Conservation (phyloP, 2,113 vertebrate species). For the Rostratula benghalensis region DNA sequence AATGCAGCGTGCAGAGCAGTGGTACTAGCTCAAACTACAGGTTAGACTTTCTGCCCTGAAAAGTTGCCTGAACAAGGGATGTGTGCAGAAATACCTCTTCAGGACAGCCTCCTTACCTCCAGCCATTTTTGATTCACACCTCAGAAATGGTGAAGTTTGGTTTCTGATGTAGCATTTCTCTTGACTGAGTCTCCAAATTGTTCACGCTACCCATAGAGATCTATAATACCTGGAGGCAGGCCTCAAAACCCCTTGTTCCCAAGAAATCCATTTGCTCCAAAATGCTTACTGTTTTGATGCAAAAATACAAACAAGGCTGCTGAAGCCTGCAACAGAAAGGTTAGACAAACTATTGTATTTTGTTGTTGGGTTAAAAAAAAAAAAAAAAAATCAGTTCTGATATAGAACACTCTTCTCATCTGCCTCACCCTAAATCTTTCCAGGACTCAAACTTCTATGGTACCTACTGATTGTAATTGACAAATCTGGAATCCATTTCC, state of each 20-base stretch:
- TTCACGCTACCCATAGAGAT: neutral
- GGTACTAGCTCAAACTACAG: neutral
- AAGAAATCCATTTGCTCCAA: neutral
- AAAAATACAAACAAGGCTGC: neutral
- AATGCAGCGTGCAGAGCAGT: neutral
- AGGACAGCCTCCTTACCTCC: neutral
- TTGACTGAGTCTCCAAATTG: neutral
- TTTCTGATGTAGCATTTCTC: neutral
- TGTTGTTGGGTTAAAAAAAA: neutral
- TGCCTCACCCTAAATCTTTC: neutral
- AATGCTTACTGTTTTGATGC: neutral
- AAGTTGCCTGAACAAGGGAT: neutral
- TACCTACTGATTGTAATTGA: neutral
- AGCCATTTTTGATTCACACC: neutral
- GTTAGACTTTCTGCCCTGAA: neutral
- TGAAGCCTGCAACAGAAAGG: neutral
- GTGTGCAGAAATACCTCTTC: neutral
- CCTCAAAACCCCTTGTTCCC: neutral
- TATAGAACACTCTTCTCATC: neutral
- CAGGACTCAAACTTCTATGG: neutral
- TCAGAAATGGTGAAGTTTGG: neutral
- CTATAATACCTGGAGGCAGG: neutral
- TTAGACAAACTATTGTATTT: neutral
- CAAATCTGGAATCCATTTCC: neutral
- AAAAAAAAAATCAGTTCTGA: neutral